These are phyloP conservation scores for Eupleurogrammus muticus DNA, from an alignment of 2,797 vertebrate species.

Conservation along the genomic window DNA sequence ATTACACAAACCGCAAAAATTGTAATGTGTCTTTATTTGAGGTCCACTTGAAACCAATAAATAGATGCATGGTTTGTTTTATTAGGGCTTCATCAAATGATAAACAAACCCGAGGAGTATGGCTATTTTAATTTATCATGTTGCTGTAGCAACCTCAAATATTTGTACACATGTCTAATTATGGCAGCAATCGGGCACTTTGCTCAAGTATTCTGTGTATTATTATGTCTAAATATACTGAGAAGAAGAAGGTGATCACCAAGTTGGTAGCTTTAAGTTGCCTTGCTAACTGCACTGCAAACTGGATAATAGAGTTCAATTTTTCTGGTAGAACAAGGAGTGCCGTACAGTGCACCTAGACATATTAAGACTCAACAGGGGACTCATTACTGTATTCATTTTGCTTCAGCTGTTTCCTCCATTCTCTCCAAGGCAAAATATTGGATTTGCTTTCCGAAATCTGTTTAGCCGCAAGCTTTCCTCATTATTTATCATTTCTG, in stretches of 20 bases:
- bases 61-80: conserved; percentile 10
- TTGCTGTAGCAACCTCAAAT: neutral
- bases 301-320: conserved; percentile 12
- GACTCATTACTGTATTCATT: conserved; percentile 69
- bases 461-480: conserved; percentile 67
- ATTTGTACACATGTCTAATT: neutral
- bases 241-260: neutral
- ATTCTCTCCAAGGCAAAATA: conserved; percentile 67
- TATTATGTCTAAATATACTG: conserved; percentile 1
- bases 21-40: conserved; percentile 12
- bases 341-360: conserved; percentile 20
- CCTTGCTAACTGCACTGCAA: conserved; percentile 1
- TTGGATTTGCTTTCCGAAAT: conserved; percentile 72
- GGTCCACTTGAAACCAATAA: neutral
- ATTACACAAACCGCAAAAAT: conserved; percentile 16
- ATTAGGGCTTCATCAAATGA: neutral
- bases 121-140: neutral
- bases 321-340: conserved; percentile 27
- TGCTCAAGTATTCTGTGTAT: neutral
- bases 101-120: neutral
- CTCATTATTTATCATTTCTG: conserved; percentile 76
- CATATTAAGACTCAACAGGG: conserved; percentile 64
- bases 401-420: conserved; percentile 59
- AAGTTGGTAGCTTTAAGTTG: conserved; percentile 1
- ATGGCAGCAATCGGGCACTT: neutral